A percentile compares a stretch with the other conserved stretches of the same genome.
phyloP scores from a whole-genome alignment of 2,113 vertebrate species.

The Pavo muticus region DNA sequence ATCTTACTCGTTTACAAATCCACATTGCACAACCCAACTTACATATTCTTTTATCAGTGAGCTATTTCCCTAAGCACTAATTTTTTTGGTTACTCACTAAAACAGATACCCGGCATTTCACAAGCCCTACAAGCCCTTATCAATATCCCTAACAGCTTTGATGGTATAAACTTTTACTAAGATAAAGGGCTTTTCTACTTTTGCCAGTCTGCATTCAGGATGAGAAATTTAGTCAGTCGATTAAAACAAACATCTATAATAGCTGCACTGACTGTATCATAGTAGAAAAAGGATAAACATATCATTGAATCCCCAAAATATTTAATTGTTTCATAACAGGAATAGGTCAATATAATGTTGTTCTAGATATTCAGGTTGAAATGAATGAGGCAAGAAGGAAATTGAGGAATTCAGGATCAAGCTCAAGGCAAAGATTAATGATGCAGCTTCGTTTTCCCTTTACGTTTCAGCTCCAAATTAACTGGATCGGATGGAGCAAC shows the following conservation, averaged over 20 bases:
- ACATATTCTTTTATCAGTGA: not conserved
- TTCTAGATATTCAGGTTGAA: not conserved
- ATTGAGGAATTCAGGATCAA: constrained; percentile 37
- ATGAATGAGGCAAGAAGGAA: constrained; percentile 3
- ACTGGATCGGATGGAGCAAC: not conserved
- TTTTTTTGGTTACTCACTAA: constrained; percentile 16
- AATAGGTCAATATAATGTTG: not conserved
- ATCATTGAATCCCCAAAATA: not conserved
- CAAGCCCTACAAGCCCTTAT: not conserved
- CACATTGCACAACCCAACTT: not conserved
- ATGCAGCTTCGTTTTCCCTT: constrained; percentile 20
- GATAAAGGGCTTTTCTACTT: not conserved
- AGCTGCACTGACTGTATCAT: not conserved
- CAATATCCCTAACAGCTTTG: not conserved
- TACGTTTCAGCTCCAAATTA: constrained; percentile 18
- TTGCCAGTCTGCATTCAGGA: not conserved
- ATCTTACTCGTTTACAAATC: constrained; percentile 17
- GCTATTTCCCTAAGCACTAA: constrained; percentile 2
- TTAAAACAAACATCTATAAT: not conserved
- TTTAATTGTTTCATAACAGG: not conserved
- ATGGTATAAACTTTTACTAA: not conserved
- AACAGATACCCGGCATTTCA: not conserved
- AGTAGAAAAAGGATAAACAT: constrained; percentile 17
- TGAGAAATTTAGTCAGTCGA: constrained; percentile 17
- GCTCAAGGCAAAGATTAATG: constrained; percentile 45